Base-by-base conservation (phyloP, 2,888 invertebrate species). In the Nasonovia ribisnigri region DNA sequence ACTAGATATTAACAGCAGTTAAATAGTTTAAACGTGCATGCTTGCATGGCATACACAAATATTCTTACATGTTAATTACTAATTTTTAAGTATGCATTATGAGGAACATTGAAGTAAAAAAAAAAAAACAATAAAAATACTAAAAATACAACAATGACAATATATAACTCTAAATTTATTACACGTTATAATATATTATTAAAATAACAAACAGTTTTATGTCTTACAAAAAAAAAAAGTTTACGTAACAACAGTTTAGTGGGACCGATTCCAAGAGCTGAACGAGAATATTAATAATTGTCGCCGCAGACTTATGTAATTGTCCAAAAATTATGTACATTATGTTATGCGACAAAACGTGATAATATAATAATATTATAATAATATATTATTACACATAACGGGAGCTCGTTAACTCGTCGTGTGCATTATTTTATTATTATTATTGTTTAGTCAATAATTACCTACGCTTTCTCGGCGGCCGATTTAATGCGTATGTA, bases 11-110 rank as follows among this genome's bases (percentile, higher is more conserved):
- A 67, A 67, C 67, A 36, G 67, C 67, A 36, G 36, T 67, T 57
- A 5, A 57, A 54, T 26, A 54, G 42, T 88, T 67, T 54, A 36
- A 26, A 88, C 43, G 29, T 46, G 67, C 16, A 67, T n/a, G n/a
- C n/a, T 67, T 67, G 67, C 36, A 67, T 67, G 86, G n/a, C 29
- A 29, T 48, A 46, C n/a, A 87, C 36, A 67, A 2, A 67, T 67
- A 67, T 67, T 67, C n/a, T 67, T 67, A 54, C 54, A 67, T n/a
- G 67, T 67, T 67, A 67, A 67, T 67, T 67, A 36, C n/a, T 67
- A 67, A 67, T 67, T 67, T 67, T 67, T 36, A 67, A 67, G n/a
- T 36, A 67, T 36, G 67, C 10, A 20, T n/a, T 67, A 67, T 36
- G 2, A 36, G 36, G 20, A 67, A 67, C 16, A 51, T 51, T 51